Conservation (phyloP, 2,888 invertebrate species). For the Heliconius erato region DNA sequence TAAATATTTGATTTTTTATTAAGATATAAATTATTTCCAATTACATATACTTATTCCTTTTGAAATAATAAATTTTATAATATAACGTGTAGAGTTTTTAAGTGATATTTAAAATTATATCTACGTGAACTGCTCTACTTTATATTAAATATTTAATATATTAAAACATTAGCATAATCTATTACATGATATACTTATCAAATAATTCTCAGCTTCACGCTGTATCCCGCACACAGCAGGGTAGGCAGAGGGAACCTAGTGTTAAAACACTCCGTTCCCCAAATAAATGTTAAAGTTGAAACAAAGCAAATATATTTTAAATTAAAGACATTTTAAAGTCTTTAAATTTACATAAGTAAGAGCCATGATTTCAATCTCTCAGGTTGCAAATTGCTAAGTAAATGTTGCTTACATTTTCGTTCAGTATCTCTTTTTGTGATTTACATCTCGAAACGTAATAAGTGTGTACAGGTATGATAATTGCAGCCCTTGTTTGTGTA, state of each 20-base stretch:
- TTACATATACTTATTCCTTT: not conserved
- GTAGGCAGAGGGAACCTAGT: too few relatives aligned
- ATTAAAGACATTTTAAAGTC: not conserved
- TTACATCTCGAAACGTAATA: conserved; percentile 10
- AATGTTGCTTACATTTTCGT: conserved; percentile 5
- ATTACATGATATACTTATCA: too few relatives aligned
- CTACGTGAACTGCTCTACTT: too few relatives aligned
- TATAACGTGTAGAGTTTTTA: too few relatives aligned
- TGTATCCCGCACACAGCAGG: too few relatives aligned
- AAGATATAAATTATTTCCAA: not conserved
- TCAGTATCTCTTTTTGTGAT: conserved; percentile 14
- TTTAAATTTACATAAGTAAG: not conserved
- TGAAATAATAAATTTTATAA: not conserved
- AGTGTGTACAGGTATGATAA: not conserved
- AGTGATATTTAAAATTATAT: not conserved
- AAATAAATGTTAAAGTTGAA: too few relatives aligned
- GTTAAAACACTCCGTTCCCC: too few relatives aligned
- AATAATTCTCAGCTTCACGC: too few relatives aligned
- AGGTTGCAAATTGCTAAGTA: conserved; percentile 16
- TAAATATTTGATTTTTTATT: not conserved
- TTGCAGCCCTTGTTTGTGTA: conserved; percentile 7
- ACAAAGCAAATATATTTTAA: not conserved
- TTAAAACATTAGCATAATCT: too few relatives aligned
- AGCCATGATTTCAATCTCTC: not conserved
- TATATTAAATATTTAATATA: too few relatives aligned